A percentile compares a stretch with the other conserved stretches of the same genome.
Conservation (phyloP, 2,888 invertebrate genomes). For the Zaprionus bogoriensis region DNA sequence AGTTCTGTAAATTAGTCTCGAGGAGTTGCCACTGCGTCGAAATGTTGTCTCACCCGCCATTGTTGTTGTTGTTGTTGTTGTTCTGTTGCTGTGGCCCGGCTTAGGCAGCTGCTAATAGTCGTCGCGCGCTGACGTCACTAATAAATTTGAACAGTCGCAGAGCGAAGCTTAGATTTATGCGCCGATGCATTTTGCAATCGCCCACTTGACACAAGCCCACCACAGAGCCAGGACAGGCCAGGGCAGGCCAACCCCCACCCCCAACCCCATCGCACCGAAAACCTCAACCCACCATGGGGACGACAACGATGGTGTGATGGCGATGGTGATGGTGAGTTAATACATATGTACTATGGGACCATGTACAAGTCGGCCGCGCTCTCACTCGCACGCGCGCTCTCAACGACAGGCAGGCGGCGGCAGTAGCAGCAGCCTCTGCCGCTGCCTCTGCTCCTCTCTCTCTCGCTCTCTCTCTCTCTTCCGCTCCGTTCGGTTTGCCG, state of each 20-base stretch:
- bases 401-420: constrained; percentile 12
- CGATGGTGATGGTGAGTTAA: constrained; percentile 56
- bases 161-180: constrained; percentile 59
- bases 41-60: constrained; percentile 16
- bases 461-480: constrained; percentile 29
- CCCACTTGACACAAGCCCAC: constrained; percentile 14
- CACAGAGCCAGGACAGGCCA: not conserved
- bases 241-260: constrained; percentile 14
- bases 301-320: constrained; percentile 15
- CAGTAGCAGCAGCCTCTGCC: constrained; percentile 43
- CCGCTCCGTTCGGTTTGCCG: constrained; percentile 39
- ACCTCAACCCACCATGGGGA: constrained; percentile 38
- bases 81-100: too few relatives aligned
- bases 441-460: constrained; percentile 18
- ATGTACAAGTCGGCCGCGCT: constrained; percentile 53
- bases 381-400: constrained; percentile 46
- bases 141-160: constrained; percentile 44
- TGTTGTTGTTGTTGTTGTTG: not conserved
- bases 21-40: constrained; percentile 46
- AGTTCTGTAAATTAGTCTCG: constrained; percentile 38
- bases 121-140: constrained; percentile 44
- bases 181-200: constrained; percentile 49
- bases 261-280: not conserved
- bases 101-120: constrained; percentile 32
- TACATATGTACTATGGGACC: constrained; percentile 52